phyloP scores from a whole-genome alignment of 2,797 vertebrate species.

The Avahi laniger region DNA sequence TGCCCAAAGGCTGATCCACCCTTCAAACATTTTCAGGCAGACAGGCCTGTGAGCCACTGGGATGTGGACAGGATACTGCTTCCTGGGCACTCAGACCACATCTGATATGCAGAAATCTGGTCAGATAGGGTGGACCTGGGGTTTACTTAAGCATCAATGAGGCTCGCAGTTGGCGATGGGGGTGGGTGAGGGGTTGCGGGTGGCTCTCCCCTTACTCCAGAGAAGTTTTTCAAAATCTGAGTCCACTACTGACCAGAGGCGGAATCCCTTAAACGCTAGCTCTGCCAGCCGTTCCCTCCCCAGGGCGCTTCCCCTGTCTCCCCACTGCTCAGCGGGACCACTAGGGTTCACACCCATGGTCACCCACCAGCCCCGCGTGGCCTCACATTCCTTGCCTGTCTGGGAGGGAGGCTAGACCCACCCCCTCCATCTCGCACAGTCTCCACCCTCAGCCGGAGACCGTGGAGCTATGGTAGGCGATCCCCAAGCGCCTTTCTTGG shows the following conservation, averaged over 20 bases:
- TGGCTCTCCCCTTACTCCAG: neutral
- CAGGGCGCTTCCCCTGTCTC: neutral
- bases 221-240: neutral
- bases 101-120: neutral
- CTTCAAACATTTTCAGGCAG: neutral
- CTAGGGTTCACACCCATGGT: neutral
- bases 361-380: neutral
- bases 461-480: neutral
- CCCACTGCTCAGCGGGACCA: neutral
- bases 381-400: neutral
- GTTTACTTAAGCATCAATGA: neutral
- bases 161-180: neutral
- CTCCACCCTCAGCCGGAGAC: neutral
- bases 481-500: neutral
- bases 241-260: neutral
- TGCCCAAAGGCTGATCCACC: neutral
- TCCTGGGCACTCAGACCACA: neutral
- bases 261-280: neutral
- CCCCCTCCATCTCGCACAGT: neutral
- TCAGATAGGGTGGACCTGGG: neutral
- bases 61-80: neutral
- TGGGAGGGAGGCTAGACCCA: neutral
- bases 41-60: neutral
- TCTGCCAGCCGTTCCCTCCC: neutral
- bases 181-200: neutral